A percentile compares a stretch with the other conserved stretches of the same genome.
Conservation (phyloP, 2,113 vertebrate species). For the Nanorana parkeri region DNA sequence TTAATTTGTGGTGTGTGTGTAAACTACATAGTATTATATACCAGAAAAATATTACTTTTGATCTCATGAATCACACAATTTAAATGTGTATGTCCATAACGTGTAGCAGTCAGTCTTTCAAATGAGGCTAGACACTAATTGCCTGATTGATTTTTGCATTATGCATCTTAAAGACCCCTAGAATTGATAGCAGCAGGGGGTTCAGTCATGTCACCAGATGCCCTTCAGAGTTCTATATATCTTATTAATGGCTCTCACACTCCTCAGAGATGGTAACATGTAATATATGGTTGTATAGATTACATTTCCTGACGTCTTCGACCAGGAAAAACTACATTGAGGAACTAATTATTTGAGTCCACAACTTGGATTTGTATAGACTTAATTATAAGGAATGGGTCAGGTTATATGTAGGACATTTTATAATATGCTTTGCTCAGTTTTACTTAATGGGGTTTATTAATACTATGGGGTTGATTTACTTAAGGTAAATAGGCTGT, state of each 20-base stretch:
- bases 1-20: not conserved
- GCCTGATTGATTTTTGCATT: conserved; percentile 54
- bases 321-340: not conserved
- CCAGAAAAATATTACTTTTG: not conserved
- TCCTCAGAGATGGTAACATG: conserved; percentile 1
- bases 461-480: too few relatives aligned
- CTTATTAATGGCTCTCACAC: conserved; percentile 42
- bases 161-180: conserved; percentile 44
- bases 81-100: conserved; percentile 37
- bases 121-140: conserved; percentile 48
- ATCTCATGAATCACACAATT: conserved; percentile 25
- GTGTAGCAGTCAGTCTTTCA: conserved; percentile 13
- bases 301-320: not conserved
- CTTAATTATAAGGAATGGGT: too few relatives aligned
- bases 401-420: too few relatives aligned
- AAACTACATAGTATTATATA: not conserved
- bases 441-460: too few relatives aligned
- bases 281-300: conserved; percentile 14
- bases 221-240: conserved; percentile 16
- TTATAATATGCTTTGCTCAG: too few relatives aligned
- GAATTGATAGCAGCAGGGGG: conserved; percentile 30
- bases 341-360: not conserved
- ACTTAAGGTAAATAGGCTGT: too few relatives aligned
- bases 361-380: too few relatives aligned
- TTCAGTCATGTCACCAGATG: conserved; percentile 5